Evolutionary conservation across 2,113 vertebrate species (phyloP), one percentile per base, ranked within the genome.

Genomic region (Rhinopomastus cyanomelas): DNA sequence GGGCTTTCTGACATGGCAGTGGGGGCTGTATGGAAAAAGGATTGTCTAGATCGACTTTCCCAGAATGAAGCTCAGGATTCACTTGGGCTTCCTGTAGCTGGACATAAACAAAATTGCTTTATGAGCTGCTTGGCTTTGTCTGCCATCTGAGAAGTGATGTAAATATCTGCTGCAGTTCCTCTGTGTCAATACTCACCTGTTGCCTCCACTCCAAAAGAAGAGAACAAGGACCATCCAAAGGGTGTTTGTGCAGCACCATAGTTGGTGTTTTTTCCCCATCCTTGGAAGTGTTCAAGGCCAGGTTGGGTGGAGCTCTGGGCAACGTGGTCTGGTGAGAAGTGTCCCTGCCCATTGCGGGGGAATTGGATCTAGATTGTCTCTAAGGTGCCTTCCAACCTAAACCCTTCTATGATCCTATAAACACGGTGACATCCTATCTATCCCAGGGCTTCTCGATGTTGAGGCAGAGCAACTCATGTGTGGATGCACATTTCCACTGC

Each of bases 391-490:
- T 42, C 39, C 39, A 42, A 42, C 39, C 39, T 42, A 42, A 42
- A 42, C 15, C 39, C 39, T 42, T 42, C 39, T 42, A 42, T 42
- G 39, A 42, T 42, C 15, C 39, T 42, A 15, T 42, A 15, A 48
- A 48, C 46, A 48, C 46, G 0, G 0, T 52, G 49, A 25, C 36
- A 59, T 61, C 27, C 0, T 3, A 21, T 7, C 12, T 27, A 18
- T 51, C 57, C 57, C 66, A 79, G 72, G 29, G 4, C 22, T 81
- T 48, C 77, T 84, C 0, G 0, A 4, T 42, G 11, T 42, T 73
- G 32, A 90, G 17, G 16, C 8, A 21, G 0, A 4, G 53, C 16
- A 74, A 53, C 36, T 79, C 21, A 55, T 60, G 55, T 64, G 68
- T 12, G 18, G 59, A 89, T n/a, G 19, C 56, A 37, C 29, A 56